Percentiles rank a stretch among this genome's conserved stretches.
phyloP scores from a whole-genome alignment of 2,888 invertebrate genomes.

The Melanostoma scalare region DNA sequence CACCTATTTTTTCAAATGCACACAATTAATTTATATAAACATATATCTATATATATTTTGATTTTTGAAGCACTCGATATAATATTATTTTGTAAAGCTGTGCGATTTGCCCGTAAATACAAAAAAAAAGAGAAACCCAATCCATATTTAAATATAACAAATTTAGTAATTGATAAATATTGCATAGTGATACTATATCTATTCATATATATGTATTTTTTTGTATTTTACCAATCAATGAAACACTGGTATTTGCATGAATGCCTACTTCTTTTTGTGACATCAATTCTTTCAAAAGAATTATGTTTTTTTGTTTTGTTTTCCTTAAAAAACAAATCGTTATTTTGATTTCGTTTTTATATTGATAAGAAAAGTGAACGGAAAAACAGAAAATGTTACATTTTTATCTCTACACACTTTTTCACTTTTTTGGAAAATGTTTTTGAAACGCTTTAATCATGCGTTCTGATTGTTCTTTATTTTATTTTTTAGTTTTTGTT shows the following conservation, averaged over 20 bases:
- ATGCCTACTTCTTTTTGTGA: conserved; percentile 41
- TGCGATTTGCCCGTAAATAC: conserved; percentile 57
- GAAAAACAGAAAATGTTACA: conserved; percentile 67
- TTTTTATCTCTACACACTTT: conserved; percentile 35
- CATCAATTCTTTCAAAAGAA: conserved; percentile 29
- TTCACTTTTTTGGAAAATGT: conserved; percentile 45
- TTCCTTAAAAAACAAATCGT: conserved; percentile 15
- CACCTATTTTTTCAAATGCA: conserved; percentile 40
- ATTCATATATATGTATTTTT: conserved; percentile 26
- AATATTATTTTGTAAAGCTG: conserved; percentile 57
- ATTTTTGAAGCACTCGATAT: conserved; percentile 63
- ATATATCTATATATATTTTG: conserved; percentile 41
- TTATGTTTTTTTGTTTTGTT: conserved; percentile 18
- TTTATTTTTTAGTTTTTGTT: conserved; percentile 29
- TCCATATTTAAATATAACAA: conserved; percentile 37
- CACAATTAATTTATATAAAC: conserved; percentile 41
- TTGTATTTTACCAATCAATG: conserved; percentile 35
- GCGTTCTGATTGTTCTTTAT: conserved; percentile 42
- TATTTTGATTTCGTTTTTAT: conserved; percentile 42
- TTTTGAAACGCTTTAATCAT: conserved; percentile 62
- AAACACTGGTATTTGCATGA: conserved; percentile 62
- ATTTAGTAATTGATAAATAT: conserved; percentile 31
- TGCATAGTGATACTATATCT: conserved; percentile 26
- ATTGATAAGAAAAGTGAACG: conserved; percentile 50
- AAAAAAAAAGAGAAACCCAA: conserved; percentile 24